Conservation (phyloP, 2,113 vertebrate species). For the Urocolius indicus region DNA sequence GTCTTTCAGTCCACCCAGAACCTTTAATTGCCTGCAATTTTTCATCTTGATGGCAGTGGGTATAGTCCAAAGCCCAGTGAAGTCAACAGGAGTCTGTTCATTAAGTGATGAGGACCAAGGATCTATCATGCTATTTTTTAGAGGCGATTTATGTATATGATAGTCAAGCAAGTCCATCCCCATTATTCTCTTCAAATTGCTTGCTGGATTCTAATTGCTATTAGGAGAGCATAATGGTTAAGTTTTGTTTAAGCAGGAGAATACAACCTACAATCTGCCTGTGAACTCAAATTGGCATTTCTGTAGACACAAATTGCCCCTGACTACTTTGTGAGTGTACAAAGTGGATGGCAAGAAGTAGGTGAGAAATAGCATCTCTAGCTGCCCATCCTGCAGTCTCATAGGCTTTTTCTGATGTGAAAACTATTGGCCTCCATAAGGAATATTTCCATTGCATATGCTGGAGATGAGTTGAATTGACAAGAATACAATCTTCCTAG, state of each 20-base stretch:
- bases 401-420: not conserved
- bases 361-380: not conserved
- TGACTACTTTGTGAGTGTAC: not conserved
- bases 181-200: not conserved
- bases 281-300: not conserved
- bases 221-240: not conserved
- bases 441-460: not conserved
- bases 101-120: not conserved
- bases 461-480: not conserved
- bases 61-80: constrained; percentile 25
- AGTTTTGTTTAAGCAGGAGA: not conserved
- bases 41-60: constrained; percentile 29
- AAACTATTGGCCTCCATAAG: not conserved
- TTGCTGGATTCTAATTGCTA: not conserved
- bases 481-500: not conserved
- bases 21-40: constrained; percentile 34
- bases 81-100: constrained; percentile 19
- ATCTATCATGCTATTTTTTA: not conserved
- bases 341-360: not conserved
- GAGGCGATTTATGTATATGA: not conserved
- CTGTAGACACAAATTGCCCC: not conserved
- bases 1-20: constrained; percentile 28
- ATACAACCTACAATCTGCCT: not conserved
- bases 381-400: not conserved
- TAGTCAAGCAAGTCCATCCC: not conserved